These are phyloP conservation scores for Syngnathus floridae DNA, from an alignment of 2,113 vertebrate genomes.

Conservation along the genomic window DNA sequence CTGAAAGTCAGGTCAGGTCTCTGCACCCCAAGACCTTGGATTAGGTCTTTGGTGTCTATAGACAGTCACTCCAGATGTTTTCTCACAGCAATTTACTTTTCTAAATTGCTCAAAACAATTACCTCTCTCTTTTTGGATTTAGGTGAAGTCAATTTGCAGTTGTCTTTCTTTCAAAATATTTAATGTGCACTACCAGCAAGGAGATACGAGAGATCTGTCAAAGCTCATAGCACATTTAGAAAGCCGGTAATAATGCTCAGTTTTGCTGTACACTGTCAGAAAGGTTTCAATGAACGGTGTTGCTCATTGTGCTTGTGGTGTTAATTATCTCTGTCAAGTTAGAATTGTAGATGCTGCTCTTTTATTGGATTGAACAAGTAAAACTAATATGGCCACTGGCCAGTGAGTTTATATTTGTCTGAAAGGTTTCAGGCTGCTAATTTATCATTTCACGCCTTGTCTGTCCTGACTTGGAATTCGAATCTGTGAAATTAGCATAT, in stretches of 20 bases:
- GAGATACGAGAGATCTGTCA: neutral
- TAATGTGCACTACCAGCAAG: no score
- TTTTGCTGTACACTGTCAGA: neutral
- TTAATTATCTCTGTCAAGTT: neutral
- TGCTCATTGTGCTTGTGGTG: neutral
- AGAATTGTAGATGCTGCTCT: neutral
- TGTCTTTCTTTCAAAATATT: no score
- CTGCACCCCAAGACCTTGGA: no score
- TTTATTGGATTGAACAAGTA: neutral
- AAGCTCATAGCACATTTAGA: neutral
- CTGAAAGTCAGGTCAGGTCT: no score
- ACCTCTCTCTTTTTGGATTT: no score
- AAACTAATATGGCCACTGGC: neutral
- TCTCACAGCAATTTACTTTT: no score
- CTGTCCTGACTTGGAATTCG: constrained; percentile 5
- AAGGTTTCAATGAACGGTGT: neutral
- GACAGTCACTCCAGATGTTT: no score
- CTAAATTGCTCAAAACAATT: no score
- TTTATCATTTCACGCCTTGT: constrained; percentile 3
- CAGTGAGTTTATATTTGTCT: neutral
- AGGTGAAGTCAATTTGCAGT: neutral
- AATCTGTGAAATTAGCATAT: constrained; percentile 27
- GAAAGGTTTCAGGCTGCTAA: neutral
- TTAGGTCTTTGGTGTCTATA: no score
- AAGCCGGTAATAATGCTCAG: neutral